Percentiles rank a stretch among this genome's conserved stretches.
Conservation (phyloP, 2,888 invertebrate species). For the Podabrus alpinus region DNA sequence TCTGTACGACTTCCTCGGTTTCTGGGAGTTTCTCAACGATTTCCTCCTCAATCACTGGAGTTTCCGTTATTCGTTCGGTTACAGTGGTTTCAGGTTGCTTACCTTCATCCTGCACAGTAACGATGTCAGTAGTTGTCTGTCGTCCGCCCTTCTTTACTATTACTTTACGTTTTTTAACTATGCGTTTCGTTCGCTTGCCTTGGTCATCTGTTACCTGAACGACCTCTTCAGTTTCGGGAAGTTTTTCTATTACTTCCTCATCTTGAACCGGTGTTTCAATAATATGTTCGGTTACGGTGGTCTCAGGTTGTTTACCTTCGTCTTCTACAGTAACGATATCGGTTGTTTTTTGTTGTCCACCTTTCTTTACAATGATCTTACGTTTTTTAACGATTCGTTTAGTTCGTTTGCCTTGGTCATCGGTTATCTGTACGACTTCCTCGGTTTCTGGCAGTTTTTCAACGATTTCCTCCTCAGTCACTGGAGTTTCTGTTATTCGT, state of each 20-base stretch:
- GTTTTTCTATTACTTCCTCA: conserved; percentile 33
- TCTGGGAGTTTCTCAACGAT: conserved; percentile 56
- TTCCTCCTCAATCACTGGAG: conserved; percentile 28
- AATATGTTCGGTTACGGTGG: conserved; percentile 33
- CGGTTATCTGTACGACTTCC: conserved; percentile 31
- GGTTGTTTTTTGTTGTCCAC: conserved; percentile 45
- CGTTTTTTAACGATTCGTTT: conserved; percentile 50
- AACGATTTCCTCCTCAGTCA: conserved; percentile 28
- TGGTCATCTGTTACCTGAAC: conserved; percentile 35
- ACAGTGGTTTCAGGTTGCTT: conserved; percentile 40
- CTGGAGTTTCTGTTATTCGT: conserved; percentile 28
- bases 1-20: conserved; percentile 54
- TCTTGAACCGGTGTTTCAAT: conserved; percentile 27
- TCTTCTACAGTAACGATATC: conserved; percentile 46
- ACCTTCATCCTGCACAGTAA: conserved; percentile 28
- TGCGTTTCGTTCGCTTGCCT: conserved; percentile 40
- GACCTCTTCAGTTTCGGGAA: conserved; percentile 33
- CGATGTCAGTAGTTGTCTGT: conserved; percentile 41
- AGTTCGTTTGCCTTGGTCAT: conserved; percentile 34
- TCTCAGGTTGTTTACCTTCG: conserved; percentile 34
- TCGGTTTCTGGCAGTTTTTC: conserved; percentile 36
- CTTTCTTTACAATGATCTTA: conserved; percentile 50
- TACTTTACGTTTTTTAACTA: conserved; percentile 36
- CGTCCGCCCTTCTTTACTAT: conserved; percentile 40
- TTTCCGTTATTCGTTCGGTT: conserved; percentile 38